Evolutionary conservation across 1,140 invertebrate species (phyloP).

Genomic region (Muscidifurax raptorellus): DNA sequence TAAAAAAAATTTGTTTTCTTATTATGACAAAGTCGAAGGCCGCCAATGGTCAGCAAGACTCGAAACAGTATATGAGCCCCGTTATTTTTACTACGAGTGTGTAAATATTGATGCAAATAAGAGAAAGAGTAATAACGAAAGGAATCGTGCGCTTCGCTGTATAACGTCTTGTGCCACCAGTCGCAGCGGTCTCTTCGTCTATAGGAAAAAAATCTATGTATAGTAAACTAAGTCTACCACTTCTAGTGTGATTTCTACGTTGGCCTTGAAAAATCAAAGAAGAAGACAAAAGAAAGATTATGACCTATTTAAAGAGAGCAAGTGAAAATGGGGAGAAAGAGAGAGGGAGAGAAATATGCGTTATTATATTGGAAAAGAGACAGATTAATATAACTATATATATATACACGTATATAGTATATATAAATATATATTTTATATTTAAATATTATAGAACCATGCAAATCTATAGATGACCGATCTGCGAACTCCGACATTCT

Average conservation of each 20-base stretch:
- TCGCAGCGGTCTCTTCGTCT: constrained; percentile 59
- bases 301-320: constrained; percentile 55
- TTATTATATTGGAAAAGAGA: constrained; percentile 64
- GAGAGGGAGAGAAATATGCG: constrained; percentile 60
- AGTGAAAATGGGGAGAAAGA: constrained; percentile 30
- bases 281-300: constrained; percentile 61
- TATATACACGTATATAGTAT: constrained; percentile 66
- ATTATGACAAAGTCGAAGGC: constrained; percentile 23
- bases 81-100: constrained; percentile 48
- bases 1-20: constrained; percentile 15
- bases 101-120: constrained; percentile 47
- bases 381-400: constrained; percentile 65
- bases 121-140: constrained; percentile 17
- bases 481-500: constrained; percentile 64
- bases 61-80: constrained; percentile 18
- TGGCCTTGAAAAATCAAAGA: constrained; percentile 74
- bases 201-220: constrained; percentile 55
- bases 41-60: constrained; percentile 47
- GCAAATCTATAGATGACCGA: constrained; percentile 60
- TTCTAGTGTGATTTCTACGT: constrained; percentile 73
- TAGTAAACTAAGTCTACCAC: constrained; percentile 66
- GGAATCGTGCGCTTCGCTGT: constrained; percentile 45
- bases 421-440: constrained; percentile 72
- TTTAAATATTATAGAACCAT: constrained; percentile 61
- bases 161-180: constrained; percentile 42